phyloP scores from a whole-genome alignment of 2,888 invertebrate genomes.

The Dilophus febrilis region DNA sequence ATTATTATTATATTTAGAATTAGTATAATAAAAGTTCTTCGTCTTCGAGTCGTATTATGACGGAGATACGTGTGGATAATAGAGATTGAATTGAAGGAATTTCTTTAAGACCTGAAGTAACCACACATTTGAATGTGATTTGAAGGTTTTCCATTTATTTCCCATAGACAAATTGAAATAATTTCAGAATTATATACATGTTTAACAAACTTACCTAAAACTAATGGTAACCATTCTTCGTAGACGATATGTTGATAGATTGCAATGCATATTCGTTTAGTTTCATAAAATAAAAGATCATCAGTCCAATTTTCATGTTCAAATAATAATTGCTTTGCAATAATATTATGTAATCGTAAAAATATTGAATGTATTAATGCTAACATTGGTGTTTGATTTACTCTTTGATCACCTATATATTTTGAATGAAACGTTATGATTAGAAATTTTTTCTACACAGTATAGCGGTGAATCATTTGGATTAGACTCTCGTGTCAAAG shows the following conservation, averaged over 20 bases:
- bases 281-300: slow-evolving; percentile 38
- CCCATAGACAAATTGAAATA: no score
- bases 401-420: slow-evolving; percentile 36
- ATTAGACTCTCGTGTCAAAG: no score
- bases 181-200: not conserved
- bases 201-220: slow-evolving; percentile 29
- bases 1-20: not conserved
- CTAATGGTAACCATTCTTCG: slow-evolving; percentile 37
- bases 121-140: no score
- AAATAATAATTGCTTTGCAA: slow-evolving; percentile 32
- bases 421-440: no score
- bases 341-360: slow-evolving; percentile 37
- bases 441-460: no score
- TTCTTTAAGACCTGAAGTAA: no score
- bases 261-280: slow-evolving; percentile 36
- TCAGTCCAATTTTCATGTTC: slow-evolving; percentile 41
- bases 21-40: no score
- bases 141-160: no score
- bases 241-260: slow-evolving; percentile 42
- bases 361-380: slow-evolving; percentile 35
- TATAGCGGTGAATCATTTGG: no score
- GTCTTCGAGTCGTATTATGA: no score
- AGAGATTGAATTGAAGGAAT: no score
- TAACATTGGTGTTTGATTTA: slow-evolving; percentile 37
- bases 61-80: no score